phyloP scores from a whole-genome alignment of 2,113 vertebrate genomes.

The Aleadryas rufinucha region DNA sequence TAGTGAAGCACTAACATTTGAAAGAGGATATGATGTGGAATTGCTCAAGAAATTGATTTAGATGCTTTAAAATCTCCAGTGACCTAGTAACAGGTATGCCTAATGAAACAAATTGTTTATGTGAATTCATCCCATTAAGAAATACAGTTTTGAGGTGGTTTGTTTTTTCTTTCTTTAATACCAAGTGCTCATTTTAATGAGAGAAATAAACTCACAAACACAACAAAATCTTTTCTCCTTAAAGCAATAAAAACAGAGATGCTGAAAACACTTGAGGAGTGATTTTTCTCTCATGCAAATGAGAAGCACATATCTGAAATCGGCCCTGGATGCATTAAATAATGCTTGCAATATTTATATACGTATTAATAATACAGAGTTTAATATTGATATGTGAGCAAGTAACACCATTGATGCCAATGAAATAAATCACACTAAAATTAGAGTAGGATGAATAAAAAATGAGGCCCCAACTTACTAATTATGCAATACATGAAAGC shows the following conservation, averaged over 20 bases:
- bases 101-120: neutral
- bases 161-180: neutral
- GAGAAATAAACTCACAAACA: neutral
- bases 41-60: constrained; percentile 25
- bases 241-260: neutral
- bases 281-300: neutral
- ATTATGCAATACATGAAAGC: neutral
- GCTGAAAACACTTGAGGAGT: neutral
- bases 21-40: neutral
- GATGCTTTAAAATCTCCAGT: neutral
- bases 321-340: neutral
- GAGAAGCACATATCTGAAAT: neutral
- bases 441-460: neutral
- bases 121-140: neutral
- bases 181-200: neutral
- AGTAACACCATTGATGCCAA: neutral
- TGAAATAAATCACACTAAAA: neutral
- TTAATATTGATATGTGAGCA: neutral
- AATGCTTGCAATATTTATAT: constrained; percentile 14
- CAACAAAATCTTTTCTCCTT: neutral
- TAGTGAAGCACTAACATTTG: neutral
- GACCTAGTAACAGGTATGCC: neutral
- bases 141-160: neutral
- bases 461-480: neutral
- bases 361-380: neutral